Evolutionary conservation across 92 coral and sea anemone species (phyloP).

Genomic region (Phenganax subtilis): DNA sequence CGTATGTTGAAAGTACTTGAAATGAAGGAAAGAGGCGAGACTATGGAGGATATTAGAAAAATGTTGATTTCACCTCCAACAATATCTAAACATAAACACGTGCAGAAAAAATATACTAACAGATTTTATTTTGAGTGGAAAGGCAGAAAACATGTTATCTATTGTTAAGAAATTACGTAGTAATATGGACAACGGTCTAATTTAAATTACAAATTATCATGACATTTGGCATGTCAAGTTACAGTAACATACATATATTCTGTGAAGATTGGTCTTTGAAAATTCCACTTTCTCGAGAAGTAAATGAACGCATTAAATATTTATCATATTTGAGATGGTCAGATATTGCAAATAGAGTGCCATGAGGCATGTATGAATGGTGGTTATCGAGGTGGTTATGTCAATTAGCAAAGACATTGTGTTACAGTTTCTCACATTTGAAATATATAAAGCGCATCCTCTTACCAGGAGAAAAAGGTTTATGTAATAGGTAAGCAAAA

Average conservation of each 20-base stretch:
- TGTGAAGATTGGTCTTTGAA: no score
- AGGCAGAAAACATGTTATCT: slow-evolving; percentile 87
- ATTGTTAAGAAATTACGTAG: slow-evolving; percentile 43
- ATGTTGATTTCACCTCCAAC: slow-evolving; percentile 72
- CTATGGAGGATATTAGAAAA: slow-evolving; percentile 66
- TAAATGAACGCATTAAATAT: no score
- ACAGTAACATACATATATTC: background rate
- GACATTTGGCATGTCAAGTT: background rate
- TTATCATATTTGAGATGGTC: no score
- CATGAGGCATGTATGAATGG: no score
- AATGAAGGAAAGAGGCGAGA: slow-evolving; percentile 68
- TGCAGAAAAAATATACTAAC: slow-evolving; percentile 63
- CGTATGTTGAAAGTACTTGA: slow-evolving; percentile 61
- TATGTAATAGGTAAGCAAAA: no score
- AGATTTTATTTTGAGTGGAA: slow-evolving; percentile 92
- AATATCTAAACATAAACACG: slow-evolving; percentile 67
- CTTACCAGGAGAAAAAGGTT: no score
- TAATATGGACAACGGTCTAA: background rate
- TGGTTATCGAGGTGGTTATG: no score
- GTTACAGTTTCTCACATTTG: no score
- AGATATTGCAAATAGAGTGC: no score
- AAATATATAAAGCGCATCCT: no score
- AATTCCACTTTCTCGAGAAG: no score
- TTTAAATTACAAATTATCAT: background rate
- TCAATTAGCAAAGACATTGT: no score